Evolutionary conservation across 2,888 invertebrate genomes (phyloP), one percentile per base, ranked within the genome.

Genomic region (Agrotis ipsilon): DNA sequence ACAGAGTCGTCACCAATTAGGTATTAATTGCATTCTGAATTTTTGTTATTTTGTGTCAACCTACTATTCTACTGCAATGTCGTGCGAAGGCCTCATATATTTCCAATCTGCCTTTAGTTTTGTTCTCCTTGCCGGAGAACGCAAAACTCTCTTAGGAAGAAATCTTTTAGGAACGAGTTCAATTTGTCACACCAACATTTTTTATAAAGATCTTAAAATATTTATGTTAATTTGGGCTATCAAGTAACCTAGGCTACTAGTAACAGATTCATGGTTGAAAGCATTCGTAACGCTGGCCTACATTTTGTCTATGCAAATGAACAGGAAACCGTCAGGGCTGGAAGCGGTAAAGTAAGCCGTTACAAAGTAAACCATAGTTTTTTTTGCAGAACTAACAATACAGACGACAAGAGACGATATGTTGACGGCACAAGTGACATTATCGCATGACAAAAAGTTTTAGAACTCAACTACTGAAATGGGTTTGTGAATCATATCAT

Each of bases 241-340:
- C 60, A 79, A 66, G 19, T 68, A 66, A 75, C 73, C 78, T 45
- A 62, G n/a, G n/a, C 52, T 72, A 78, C 63, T 73, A 66, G 58
- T 65, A 77, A 66, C 51, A 70, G 72, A 73, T 81, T 86, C 82
- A 85, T 77, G 83, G 80, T 77, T 83, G 82, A 82, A 73, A 61
- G 80, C 69, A 82, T 83, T 75, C 65, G 87, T 86, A 80, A 84
- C 83, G 80, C 80, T 90, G 89, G 85, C 91, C 92, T 89, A 92
- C 89, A 91, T 91, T 87, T 84, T 75, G 79, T 79, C 65, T 89
- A 92, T 91, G 91, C 81, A 88, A 90, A 91, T 90, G 77, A 69
- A 83, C 76, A 88, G 90, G 90, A 91, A 90, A 79, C 88, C 84
- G 87, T 84, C 87, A 87, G 86, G 84, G 86, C 80, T 86, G 84